A percentile compares a stretch with the other conserved stretches of the same genome.
Evolutionary conservation across 2,113 vertebrate genomes (phyloP).

Genomic region (Mixornis gularis): DNA sequence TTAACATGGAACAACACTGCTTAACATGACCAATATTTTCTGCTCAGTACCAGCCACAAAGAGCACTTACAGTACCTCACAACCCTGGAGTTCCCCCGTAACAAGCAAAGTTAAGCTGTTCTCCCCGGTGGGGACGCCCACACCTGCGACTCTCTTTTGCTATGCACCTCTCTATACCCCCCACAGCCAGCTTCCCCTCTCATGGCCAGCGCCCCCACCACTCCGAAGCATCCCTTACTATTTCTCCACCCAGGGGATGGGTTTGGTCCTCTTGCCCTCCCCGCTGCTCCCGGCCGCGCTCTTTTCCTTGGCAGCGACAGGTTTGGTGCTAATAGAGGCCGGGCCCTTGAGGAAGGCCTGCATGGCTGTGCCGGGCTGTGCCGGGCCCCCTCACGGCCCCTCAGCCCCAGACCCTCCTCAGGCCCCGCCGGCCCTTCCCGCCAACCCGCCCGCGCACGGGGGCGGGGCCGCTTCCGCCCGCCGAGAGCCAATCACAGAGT

Average conservation of each 20-base stretch:
- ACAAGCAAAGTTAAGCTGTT: too few relatives aligned
- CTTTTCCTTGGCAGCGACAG: slow-evolving; percentile 75
- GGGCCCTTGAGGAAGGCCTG: slow-evolving; percentile 91
- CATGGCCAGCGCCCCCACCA: rapidly evolving
- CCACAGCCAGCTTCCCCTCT: neutral
- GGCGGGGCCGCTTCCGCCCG: neutral
- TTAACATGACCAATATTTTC: neutral
- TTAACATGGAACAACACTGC: rapidly evolving
- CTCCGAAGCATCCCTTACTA: slow-evolving; percentile 78
- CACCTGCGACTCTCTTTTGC: neutral
- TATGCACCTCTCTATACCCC: rapidly evolving
- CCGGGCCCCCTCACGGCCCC: rapidly evolving
- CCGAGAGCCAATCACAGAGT: neutral
- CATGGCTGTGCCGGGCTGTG: slow-evolving; percentile 58
- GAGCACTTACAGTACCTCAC: neutral
- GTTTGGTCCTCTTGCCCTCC: slow-evolving; percentile 80
- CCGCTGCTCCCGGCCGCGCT: slow-evolving; percentile 72
- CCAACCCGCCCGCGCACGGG: neutral
- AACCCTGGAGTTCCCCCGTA: rapidly evolving
- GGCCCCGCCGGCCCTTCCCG: neutral
- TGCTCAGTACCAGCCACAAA: neutral
- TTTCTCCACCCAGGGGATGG: slow-evolving; percentile 95
- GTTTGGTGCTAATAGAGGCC: slow-evolving; percentile 69
- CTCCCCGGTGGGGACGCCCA: neutral
- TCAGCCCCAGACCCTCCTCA: rapidly evolving